Percentiles rank a stretch among this genome's conserved stretches.
Evolutionary conservation across 2,797 vertebrate genomes (phyloP).

Genomic region (Sternarchorhynchus goeldii): DNA sequence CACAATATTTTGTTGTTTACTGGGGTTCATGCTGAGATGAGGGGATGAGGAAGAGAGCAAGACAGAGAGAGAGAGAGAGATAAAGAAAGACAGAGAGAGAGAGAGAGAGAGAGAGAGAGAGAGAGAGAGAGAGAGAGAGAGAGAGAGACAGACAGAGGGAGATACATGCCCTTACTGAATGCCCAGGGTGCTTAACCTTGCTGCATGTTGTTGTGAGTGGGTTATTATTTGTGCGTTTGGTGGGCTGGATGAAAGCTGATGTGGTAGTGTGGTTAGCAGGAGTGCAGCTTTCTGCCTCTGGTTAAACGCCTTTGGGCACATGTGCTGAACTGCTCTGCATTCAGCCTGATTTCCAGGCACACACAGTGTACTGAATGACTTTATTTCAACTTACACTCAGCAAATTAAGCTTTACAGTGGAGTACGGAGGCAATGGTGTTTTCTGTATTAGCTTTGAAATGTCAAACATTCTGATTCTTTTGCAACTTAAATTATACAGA

Average conservation of each 20-base stretch:
- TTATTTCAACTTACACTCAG: background rate
- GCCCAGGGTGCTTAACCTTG: conserved; percentile 28
- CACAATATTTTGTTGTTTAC: conserved; percentile 33
- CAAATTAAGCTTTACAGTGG: too few species aligned
- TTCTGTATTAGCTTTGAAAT: background rate
- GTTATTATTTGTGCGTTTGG: conserved; percentile 16
- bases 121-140: background rate
- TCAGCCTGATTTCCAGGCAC: background rate
- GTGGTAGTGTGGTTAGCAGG: background rate
- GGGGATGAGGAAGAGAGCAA: conserved; percentile 1
- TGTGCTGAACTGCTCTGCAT: background rate
- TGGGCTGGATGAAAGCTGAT: conserved; percentile 10
- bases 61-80: background rate
- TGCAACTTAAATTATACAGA: background rate
- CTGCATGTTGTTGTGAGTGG: background rate
- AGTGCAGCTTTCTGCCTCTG: conserved; percentile 5
- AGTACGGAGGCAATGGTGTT: background rate
- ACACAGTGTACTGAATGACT: background rate
- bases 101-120: background rate
- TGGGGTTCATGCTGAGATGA: conserved; percentile 35
- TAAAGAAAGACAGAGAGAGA: background rate
- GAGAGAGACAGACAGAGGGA: background rate
- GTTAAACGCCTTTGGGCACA: conserved; percentile 19
- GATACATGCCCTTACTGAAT: conserved; percentile 14
- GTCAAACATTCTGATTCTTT: background rate